Percentiles rank a stretch among this genome's conserved stretches.
These are phyloP conservation scores for Meliscaeva auricollis DNA, from an alignment of 2,888 invertebrate species.

Conservation along the genomic window DNA sequence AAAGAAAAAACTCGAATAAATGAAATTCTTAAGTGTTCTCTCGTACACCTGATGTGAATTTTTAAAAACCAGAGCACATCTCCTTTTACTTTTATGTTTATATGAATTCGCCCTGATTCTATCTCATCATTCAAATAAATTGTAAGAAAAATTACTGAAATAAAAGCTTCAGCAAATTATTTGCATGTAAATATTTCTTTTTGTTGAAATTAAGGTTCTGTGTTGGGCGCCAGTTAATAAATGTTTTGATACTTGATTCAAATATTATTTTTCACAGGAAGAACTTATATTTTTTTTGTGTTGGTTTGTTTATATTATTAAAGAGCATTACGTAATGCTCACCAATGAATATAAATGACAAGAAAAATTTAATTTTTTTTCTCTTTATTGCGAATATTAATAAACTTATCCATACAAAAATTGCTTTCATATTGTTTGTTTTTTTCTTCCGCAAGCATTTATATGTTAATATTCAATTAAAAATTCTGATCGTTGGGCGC, in stretches of 20 bases:
- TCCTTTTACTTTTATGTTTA: background rate
- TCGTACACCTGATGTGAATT: constrained; percentile 24
- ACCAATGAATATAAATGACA: too few relatives aligned
- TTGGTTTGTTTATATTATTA: too few relatives aligned
- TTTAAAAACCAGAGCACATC: background rate
- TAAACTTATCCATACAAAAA: too few relatives aligned
- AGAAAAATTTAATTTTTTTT: too few relatives aligned
- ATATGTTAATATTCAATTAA: too few relatives aligned
- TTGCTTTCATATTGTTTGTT: too few relatives aligned
- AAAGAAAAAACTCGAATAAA: constrained; percentile 6
- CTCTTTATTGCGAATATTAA: too few relatives aligned
- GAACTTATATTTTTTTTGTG: too few relatives aligned
- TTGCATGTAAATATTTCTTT: background rate
- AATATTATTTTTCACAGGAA: too few relatives aligned
- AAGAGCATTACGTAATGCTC: too few relatives aligned
- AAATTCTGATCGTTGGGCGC: too few relatives aligned
- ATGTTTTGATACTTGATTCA: background rate
- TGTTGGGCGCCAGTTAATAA: background rate
- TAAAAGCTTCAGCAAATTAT: background rate
- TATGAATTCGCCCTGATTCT: background rate
- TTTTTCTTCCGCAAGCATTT: too few relatives aligned
- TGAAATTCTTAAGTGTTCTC: constrained; percentile 17
- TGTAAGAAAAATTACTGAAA: background rate
- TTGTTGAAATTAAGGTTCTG: background rate
- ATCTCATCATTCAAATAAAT: background rate